A percentile compares a stretch with the other conserved stretches of the same genome.
phyloP scores from a whole-genome alignment of 1,140 invertebrate species.

The Trichoplusia ni region DNA sequence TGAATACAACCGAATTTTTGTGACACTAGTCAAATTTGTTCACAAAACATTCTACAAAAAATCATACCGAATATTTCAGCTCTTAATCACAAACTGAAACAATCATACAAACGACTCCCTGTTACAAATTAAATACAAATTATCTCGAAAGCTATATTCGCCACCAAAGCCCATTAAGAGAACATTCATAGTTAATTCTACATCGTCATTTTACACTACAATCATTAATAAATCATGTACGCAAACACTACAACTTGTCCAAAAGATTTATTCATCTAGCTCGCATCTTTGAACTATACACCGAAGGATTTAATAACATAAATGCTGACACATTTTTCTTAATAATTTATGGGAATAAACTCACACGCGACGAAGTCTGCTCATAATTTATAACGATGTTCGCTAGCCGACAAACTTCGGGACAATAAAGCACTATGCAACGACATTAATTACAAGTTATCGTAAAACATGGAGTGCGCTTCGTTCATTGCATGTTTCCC shows the following conservation, averaged over 20 bases:
- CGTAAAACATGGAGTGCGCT: slow-evolving; percentile 54
- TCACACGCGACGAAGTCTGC: slow-evolving; percentile 43
- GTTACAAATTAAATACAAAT: slow-evolving; percentile 7
- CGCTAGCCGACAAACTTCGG: slow-evolving; percentile 46
- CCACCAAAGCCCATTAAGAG: background rate
- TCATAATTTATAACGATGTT: slow-evolving; percentile 54
- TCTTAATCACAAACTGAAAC: background rate
- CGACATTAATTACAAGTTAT: slow-evolving; percentile 67
- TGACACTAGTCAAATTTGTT: too few species aligned
- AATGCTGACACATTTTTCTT: slow-evolving; percentile 37
- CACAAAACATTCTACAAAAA: too few species aligned
- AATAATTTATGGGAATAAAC: slow-evolving; percentile 39
- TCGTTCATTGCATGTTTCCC: slow-evolving; percentile 23
- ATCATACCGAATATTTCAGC: too few species aligned
- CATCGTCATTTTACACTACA: slow-evolving; percentile 19
- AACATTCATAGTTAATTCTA: slow-evolving; percentile 4
- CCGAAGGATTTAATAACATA: slow-evolving; percentile 31
- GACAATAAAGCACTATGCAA: slow-evolving; percentile 59
- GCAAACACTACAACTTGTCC: slow-evolving; percentile 28
- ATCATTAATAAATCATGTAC: slow-evolving; percentile 22
- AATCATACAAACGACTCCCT: background rate
- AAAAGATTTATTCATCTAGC: slow-evolving; percentile 25
- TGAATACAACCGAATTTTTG: too few species aligned
- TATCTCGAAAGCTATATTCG: background rate
- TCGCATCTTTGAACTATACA: slow-evolving; percentile 27